Percentiles rank a stretch among this genome's conserved stretches.
phyloP scores from a whole-genome alignment of 2,113 vertebrate species.

The Tympanuchus pallidicinctus region DNA sequence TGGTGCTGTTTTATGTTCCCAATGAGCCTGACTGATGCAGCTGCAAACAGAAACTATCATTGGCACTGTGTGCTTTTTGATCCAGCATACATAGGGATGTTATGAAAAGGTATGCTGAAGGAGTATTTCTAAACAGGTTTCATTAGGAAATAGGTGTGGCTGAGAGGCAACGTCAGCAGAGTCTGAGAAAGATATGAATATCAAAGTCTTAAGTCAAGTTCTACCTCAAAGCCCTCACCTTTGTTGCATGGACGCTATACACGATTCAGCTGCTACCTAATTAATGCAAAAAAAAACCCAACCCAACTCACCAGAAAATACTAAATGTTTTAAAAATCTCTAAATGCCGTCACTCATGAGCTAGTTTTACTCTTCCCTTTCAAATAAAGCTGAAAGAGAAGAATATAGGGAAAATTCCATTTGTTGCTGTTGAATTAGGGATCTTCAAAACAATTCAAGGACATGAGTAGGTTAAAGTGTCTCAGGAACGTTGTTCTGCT shows the following conservation, averaged over 20 bases:
- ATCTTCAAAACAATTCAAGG: slow-evolving; percentile 28
- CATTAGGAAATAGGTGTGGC: neutral
- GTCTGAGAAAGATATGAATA: neutral
- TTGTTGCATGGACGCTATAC: neutral
- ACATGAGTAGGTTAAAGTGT: neutral
- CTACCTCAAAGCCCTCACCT: neutral
- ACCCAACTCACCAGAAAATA: neutral
- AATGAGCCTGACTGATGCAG: neutral
- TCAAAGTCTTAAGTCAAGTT: neutral
- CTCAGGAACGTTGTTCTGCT: neutral
- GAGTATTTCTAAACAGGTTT: neutral
- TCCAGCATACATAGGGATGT: neutral
- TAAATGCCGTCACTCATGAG: neutral
- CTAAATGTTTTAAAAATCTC: neutral
- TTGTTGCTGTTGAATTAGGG: neutral
- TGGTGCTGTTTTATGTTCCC: neutral
- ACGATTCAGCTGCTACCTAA: neutral
- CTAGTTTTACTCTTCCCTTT: neutral
- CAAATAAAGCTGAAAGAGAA: neutral
- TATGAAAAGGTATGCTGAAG: neutral
- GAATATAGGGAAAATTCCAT: neutral
- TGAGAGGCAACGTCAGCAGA: neutral
- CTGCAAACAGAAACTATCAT: neutral
- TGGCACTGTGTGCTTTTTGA: neutral
- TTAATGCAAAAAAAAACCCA: neutral